Evolutionary conservation across 1,140 invertebrate species (phyloP), one percentile per base, ranked within the genome.

Genomic region (Adelges cooleyi): DNA sequence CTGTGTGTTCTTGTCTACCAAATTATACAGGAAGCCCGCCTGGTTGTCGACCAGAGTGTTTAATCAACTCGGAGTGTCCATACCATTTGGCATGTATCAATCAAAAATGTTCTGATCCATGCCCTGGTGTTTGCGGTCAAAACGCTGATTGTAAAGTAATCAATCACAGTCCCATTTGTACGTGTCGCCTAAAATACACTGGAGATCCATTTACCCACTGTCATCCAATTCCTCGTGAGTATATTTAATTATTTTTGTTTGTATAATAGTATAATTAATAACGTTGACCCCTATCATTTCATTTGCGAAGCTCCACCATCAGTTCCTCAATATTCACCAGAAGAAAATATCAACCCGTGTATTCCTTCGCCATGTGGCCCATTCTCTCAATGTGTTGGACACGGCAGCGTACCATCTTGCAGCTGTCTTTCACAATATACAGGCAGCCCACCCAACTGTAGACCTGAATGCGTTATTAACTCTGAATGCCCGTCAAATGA

Each of bases 371-470:
- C 76, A 29, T 83, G 81, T 74, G 81, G 81, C 36, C 74, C 76
- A 27, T 77, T 78, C 69, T 76, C 77, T 4, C 74, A 77, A 69
- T 80, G 77, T 69, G 74, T 77, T 71, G 78, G 81, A 66, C 77
- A 80, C 51, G 75, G 78, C 48, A 78, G 77, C 22, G 69, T 71
- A 15, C 76, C 83, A 9, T 81, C 82, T 0, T 85, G 83, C 69
- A 80, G 80, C 22, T 84, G 83, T 69, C 69, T 80, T 18, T 72
- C 75, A 18, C 77, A 75, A 38, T 86, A 80, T 68, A 80, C 82
- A 18, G 86, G 86, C 48, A 80, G 80, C 68, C 85, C 86, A 33
- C 84, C 84, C 29, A 81, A 82, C 69, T 86, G 84, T 72, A 76
- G 82, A 70, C 84, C 84, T 10, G 84, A 86, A 75, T 86, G 81